Percentiles rank a stretch among this genome's conserved stretches.
Evolutionary conservation across 1,140 invertebrate genomes (phyloP).

Genomic region (Teleopsis dalmanni): DNA sequence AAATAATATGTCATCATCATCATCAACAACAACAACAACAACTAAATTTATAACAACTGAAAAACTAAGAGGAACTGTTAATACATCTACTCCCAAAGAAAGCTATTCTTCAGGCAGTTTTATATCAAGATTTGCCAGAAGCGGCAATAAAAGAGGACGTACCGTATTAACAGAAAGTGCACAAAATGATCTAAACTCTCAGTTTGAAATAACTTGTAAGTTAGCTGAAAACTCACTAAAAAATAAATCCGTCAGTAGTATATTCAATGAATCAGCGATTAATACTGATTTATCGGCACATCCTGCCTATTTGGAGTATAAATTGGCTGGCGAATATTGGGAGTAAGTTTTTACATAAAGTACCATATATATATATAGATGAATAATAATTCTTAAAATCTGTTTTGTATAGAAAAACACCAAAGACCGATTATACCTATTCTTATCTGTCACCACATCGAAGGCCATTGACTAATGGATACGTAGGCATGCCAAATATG

Average conservation of each 20-base stretch:
- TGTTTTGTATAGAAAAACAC: slow-evolving; percentile 53
- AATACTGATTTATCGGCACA: slow-evolving; percentile 42
- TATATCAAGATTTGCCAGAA: slow-evolving; percentile 7
- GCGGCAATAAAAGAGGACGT: background rate
- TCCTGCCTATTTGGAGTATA: slow-evolving; percentile 52
- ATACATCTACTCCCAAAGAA: slow-evolving; percentile 17
- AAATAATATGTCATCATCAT: slow-evolving; percentile 9
- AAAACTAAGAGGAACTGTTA: background rate
- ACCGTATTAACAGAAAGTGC: slow-evolving; percentile 1
- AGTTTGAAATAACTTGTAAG: slow-evolving; percentile 20
- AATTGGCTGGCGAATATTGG: slow-evolving; percentile 58
- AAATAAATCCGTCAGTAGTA: slow-evolving; percentile 9
- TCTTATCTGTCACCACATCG: slow-evolving; percentile 65
- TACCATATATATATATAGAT: background rate
- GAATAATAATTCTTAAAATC: background rate
- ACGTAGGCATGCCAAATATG: slow-evolving; percentile 75
- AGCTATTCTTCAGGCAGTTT: slow-evolving; percentile 9
- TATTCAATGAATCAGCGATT: slow-evolving; percentile 15
- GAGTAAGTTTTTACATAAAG: slow-evolving; percentile 48
- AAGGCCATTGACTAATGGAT: slow-evolving; percentile 65
- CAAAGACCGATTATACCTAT: slow-evolving; percentile 77
- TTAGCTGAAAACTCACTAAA: slow-evolving; percentile 12
- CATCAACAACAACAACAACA: slow-evolving; percentile 6
- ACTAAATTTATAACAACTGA: no score
- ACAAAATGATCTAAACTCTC: slow-evolving; percentile 32